Percentiles rank a stretch among this genome's conserved stretches.
These are phyloP conservation scores for Indicator maculatus DNA, from an alignment of 2,113 vertebrate genomes.

Conservation along the genomic window DNA sequence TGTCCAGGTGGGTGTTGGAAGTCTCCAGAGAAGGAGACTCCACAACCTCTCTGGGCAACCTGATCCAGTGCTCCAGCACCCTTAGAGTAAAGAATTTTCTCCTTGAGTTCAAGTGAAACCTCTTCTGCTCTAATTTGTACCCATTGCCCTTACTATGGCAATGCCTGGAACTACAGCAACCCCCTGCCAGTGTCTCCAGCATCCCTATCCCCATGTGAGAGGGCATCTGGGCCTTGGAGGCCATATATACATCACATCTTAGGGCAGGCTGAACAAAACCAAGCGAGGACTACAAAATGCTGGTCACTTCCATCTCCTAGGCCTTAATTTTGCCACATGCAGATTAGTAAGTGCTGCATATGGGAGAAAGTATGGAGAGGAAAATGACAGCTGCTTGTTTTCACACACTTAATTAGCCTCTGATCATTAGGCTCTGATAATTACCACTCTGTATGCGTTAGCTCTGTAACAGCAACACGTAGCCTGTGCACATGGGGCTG, in stretches of 20 bases:
- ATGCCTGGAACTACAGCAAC: no score
- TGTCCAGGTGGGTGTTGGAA: no score
- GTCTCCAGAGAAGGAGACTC: no score
- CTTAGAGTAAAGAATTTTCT: no score
- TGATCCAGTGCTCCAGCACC: no score
- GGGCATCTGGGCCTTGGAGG: not conserved
- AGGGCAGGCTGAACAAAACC: not conserved
- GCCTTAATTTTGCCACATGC: not conserved
- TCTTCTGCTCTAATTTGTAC: no score
- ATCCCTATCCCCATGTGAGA: not conserved
- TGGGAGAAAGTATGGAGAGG: conserved; percentile 55
- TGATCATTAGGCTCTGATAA: conserved; percentile 23
- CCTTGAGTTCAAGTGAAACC: no score
- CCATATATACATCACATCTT: rapidly evolving
- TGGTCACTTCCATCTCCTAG: not conserved
- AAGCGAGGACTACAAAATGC: not conserved
- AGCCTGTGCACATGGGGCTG: not conserved
- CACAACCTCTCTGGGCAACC: no score
- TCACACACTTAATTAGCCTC: conserved; percentile 23
- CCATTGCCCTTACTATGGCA: no score
- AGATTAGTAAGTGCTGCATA: not conserved
- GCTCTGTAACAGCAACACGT: not conserved
- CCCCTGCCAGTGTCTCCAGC: not conserved
- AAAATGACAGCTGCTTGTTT: conserved; percentile 46
- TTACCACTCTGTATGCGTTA: conserved; percentile 14